Evolutionary conservation across 2,113 vertebrate genomes (phyloP), one percentile per base, ranked within the genome.

Genomic region (Clupea harengus): DNA sequence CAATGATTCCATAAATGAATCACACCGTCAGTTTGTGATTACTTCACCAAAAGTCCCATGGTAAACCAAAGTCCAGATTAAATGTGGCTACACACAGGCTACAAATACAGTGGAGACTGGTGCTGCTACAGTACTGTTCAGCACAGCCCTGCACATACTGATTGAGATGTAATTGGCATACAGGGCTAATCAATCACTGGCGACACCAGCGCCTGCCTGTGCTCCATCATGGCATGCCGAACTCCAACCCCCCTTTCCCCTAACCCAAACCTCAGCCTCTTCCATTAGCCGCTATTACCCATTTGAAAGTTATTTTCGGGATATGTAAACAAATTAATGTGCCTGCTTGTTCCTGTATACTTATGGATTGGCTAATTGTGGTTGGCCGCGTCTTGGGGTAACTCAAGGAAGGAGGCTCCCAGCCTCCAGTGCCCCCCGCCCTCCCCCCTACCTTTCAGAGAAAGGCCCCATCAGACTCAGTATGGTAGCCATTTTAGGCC

Each of bases 271-370:
- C 72, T 78, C 28, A 17, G 72, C 83, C 87, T 89, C 88, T 89
- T 89, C 86, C 90, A 89, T 90, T 91, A 90, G 84, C 88, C 83
- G 78, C 89, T 89, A 92, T 89, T 91, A 91, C 87, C 87, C 86
- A 89, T 89, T 92, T 86, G 44, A 86, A 84, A 90, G 89, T 88
- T 85, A 89, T 89, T 92, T 50, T 83, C 54, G 45, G 90, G 90
- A 89, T 80, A 90, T 90, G 88, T 92, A 91, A 93, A 92, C 91
- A 92, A 83, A 89, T 89, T 91, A 92, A 87, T 86, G 83, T 78
- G 89, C 82, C 22, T 87, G 83, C 89, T 80, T 87, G 87, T 91
- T 89, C 88, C 82, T 87, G 88, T 82, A 83, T 85, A 32, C 84
- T 54, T 44, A 80, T 4, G 46, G 81, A 85, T 85, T 89, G 90